Evolutionary conservation across 1,140 invertebrate species (phyloP), one percentile per base, ranked within the genome.

Genomic region (Aphidius ervi): DNA sequence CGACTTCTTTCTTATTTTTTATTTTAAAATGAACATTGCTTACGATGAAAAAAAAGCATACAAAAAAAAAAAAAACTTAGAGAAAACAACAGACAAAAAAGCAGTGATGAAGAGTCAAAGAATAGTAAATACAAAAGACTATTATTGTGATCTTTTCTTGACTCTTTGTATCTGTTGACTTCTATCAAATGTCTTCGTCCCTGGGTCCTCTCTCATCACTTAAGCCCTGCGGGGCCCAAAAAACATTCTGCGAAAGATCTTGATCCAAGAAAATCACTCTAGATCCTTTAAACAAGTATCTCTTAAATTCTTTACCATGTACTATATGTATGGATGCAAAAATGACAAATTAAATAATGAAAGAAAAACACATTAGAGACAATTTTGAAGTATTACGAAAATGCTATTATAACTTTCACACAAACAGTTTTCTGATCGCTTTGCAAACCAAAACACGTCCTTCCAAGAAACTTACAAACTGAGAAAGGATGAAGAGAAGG

Each of bases 191-290:
- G 56, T 63, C 59, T 66, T 68, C 64, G 23, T 56, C 49, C 54
- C 40, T 58, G 16, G 31, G 37, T 42, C 59, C 39, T 49, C 42
- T 42, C 40, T 50, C 57, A 42, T 59, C 41, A 49, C 16, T 40
- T 46, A 41, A 55, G 56, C 59, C 53, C 46, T 37, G 48, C 54
- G 62, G 54, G 20, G 23, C 49, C 53, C 43, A 48, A 37, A 56
- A 64, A 31, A 56, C 62, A 63, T 69, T 69, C 63, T 61, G 64
- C 58, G 62, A 68, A 67, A 67, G 56, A 59, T 67, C 62, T 63
- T 54, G 63, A 49, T 59, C 59, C 52, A 46, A 63, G 59, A 54
- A 65, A 67, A 67, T 61, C 50, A 60, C 48, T 47, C 55, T 61
- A 64, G 62, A 63, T 54, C 43, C 46, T 50, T 55, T 23, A 23